These are phyloP conservation scores for Microdon myrmicae DNA, from an alignment of 2,888 invertebrate species.

Conservation along the genomic window DNA sequence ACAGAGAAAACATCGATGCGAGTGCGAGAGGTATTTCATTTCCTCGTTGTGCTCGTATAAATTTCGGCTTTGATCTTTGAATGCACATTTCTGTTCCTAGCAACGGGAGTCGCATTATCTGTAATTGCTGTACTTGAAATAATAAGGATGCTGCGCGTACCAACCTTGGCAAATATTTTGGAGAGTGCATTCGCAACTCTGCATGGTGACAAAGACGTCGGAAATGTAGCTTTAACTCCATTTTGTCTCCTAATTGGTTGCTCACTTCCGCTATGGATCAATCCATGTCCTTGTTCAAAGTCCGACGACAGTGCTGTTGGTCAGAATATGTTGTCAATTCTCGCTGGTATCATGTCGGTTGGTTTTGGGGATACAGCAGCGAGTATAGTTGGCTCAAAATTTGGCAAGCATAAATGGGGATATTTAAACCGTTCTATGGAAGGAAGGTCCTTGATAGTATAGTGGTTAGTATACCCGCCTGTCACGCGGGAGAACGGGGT, in stretches of 20 bases:
- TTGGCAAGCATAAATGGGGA: constrained; percentile 82
- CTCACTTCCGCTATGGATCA: constrained; percentile 83
- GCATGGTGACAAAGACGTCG: constrained; percentile 88
- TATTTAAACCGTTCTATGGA: no score
- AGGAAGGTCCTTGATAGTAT: no score
- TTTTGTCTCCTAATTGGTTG: constrained; percentile 87
- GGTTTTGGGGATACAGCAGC: constrained; percentile 95
- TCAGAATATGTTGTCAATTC: constrained; percentile 70
- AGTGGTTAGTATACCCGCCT: no score
- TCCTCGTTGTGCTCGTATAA: constrained; percentile 82
- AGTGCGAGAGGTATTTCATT: constrained; percentile 84
- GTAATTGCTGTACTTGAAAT: constrained; percentile 80
- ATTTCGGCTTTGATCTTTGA: constrained; percentile 81
- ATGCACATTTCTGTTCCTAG: constrained; percentile 78
- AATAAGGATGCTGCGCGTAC: constrained; percentile 76
- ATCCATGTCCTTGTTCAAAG: constrained; percentile 70
- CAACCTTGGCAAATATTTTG: constrained; percentile 75
- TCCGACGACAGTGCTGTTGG: constrained; percentile 68
- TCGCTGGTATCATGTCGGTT: constrained; percentile 85
- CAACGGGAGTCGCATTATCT: constrained; percentile 79
- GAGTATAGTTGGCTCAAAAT: constrained; percentile 82
- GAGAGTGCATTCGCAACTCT: constrained; percentile 79
- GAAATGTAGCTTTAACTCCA: constrained; percentile 83
- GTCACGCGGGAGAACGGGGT: no score
- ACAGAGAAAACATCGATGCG: constrained; percentile 74